These are phyloP conservation scores for Gobio occitaniae DNA, from an alignment of 2,797 vertebrate genomes.

Conservation along the genomic window DNA sequence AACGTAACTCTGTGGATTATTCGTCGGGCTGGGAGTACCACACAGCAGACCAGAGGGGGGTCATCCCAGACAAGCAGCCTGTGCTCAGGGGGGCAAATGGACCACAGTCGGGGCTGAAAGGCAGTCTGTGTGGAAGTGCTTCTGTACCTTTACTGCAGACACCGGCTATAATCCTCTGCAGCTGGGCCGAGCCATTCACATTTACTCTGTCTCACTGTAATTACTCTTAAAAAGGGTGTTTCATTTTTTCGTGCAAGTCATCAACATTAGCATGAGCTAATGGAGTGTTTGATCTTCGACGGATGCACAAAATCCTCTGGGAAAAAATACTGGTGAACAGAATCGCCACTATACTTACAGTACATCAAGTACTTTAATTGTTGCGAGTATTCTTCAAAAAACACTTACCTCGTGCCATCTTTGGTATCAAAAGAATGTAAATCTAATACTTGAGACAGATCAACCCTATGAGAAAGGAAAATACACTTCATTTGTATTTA, in stretches of 20 bases:
- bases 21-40: slow-evolving; percentile 77
- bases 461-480: slow-evolving; percentile 81
- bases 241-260: slow-evolving; percentile 34
- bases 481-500: background rate
- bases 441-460: slow-evolving; percentile 90
- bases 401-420: slow-evolving; percentile 84
- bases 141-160: slow-evolving; percentile 72
- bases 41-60: slow-evolving; percentile 76
- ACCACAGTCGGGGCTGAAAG: slow-evolving; percentile 70
- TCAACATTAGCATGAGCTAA: slow-evolving; percentile 51
- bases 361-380: background rate
- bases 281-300: slow-evolving; percentile 33
- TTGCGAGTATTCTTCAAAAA: background rate
- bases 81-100: slow-evolving; percentile 74
- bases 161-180: slow-evolving; percentile 80
- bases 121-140: slow-evolving; percentile 78
- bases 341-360: background rate
- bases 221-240: slow-evolving; percentile 33
- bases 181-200: slow-evolving; percentile 72
- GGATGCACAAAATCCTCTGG: background rate
- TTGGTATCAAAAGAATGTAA: slow-evolving; percentile 92
- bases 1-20: slow-evolving; percentile 82
- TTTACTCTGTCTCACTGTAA: slow-evolving; percentile 66
- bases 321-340: background rate
- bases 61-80: slow-evolving; percentile 79